Evolutionary conservation across 1,140 invertebrate species (phyloP).

Genomic region (Globodera rostochiensis): DNA sequence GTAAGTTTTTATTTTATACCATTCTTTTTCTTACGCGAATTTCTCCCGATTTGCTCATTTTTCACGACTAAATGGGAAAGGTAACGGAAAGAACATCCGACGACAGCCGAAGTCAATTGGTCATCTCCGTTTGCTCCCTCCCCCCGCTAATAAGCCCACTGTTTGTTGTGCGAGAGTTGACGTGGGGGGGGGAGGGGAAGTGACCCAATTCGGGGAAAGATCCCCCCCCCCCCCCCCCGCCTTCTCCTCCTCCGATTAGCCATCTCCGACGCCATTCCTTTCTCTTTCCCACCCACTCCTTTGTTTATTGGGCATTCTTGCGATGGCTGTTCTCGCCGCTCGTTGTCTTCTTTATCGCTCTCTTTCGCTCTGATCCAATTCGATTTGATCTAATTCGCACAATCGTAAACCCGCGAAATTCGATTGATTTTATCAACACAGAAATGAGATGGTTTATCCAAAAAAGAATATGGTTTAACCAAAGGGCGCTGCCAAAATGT

Average conservation of each 20-base stretch:
- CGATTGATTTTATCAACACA: not conserved
- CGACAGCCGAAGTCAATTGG: not conserved
- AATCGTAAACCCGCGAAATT: not conserved
- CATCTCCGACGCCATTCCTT: slow-evolving; percentile 18
- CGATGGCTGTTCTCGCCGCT: not conserved
- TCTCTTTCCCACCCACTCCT: slow-evolving; percentile 3
- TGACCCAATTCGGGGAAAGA: slow-evolving; percentile 3
- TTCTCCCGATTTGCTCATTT: too few relatives aligned
- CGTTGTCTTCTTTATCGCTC: not conserved
- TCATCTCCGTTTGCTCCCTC: not conserved
- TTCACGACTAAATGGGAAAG: too few relatives aligned
- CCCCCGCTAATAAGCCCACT: not conserved
- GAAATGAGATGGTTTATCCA: not conserved
- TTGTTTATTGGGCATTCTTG: not conserved
- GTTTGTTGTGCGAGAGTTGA: not conserved
- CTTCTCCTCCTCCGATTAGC: too few relatives aligned
- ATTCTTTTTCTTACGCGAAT: slow-evolving; percentile 1
- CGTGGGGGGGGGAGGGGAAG: too few relatives aligned
- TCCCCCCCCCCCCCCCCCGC: not conserved
- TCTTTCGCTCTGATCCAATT: slow-evolving; percentile 19
- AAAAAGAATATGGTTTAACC: not conserved
- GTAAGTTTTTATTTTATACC: slow-evolving; percentile 46
- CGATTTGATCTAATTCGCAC: slow-evolving; percentile 18
- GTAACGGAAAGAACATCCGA: not conserved
- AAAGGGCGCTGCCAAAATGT: too few relatives aligned